Evolutionary conservation across 2,888 invertebrate genomes (phyloP).

Genomic region (Onthophagus sagittarius): DNA sequence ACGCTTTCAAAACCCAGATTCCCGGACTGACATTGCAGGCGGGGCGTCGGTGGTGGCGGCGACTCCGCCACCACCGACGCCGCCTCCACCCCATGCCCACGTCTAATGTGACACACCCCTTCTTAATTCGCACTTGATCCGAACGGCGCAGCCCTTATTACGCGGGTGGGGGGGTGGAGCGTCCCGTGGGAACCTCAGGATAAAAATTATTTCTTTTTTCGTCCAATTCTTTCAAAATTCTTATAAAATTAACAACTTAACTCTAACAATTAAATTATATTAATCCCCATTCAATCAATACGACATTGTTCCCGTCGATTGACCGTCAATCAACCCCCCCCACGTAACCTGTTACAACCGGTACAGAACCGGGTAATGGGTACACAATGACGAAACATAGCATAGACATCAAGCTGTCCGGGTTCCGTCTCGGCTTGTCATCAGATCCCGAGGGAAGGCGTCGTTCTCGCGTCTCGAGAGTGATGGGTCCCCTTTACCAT

Average conservation of each 20-base stretch:
- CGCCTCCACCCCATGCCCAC: slow-evolving; percentile 39
- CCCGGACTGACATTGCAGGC: slow-evolving; percentile 30
- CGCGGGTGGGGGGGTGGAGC: slow-evolving; percentile 32
- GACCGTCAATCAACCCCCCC: slow-evolving; percentile 19
- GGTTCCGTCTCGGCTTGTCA: slow-evolving; percentile 41
- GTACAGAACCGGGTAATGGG: slow-evolving; percentile 18
- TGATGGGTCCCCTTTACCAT: slow-evolving; percentile 44
- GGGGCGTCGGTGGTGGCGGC: slow-evolving; percentile 38
- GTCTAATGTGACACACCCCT: slow-evolving; percentile 44
- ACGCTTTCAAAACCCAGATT: slow-evolving; percentile 22
- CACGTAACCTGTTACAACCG: slow-evolving; percentile 18
- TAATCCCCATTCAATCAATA: too few relatives aligned
- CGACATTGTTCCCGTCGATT: slow-evolving; percentile 19
- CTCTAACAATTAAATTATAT: too few relatives aligned
- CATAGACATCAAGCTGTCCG: slow-evolving; percentile 38
- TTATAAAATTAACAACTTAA: too few relatives aligned
- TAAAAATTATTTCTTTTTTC: slow-evolving; percentile 48
- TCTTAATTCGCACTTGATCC: slow-evolving; percentile 47
- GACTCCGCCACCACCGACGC: slow-evolving; percentile 31
- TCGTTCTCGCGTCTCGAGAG: slow-evolving; percentile 42
- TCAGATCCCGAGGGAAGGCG: slow-evolving; percentile 36
- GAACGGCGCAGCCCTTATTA: slow-evolving; percentile 38
- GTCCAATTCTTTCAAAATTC: slow-evolving; percentile 27
- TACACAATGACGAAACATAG: slow-evolving; percentile 25
- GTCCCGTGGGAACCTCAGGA: slow-evolving; percentile 38